Evolutionary conservation across 2,888 invertebrate species (phyloP).

Genomic region (Eilema griseolum): DNA sequence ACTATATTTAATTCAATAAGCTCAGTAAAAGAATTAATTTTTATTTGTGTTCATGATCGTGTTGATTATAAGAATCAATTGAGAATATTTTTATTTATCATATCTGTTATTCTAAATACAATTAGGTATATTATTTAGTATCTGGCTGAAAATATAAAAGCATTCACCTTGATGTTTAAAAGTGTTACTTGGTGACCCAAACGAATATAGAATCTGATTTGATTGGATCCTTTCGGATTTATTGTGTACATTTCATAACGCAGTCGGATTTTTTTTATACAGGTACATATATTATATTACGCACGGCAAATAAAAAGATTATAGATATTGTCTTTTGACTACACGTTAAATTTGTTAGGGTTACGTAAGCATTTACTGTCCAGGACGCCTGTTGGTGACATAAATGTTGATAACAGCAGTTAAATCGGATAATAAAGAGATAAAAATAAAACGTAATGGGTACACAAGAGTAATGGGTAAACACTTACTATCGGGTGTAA

Average conservation of each 20-base stretch:
- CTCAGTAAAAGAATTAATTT: no score
- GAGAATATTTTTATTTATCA: no score
- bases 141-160: not conserved
- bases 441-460: conserved; percentile 73
- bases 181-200: not conserved
- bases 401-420: conserved; percentile 73
- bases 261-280: conserved; percentile 19
- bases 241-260: conserved; percentile 4
- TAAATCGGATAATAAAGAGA: conserved; percentile 70
- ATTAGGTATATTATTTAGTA: not conserved
- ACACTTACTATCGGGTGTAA: conserved; percentile 62
- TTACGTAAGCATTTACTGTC: conserved; percentile 62
- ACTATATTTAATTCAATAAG: no score
- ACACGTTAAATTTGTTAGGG: conserved; percentile 62
- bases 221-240: not conserved
- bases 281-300: conserved; percentile 52
- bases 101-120: no score
- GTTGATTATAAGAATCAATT: no score
- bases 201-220: not conserved
- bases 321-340: conserved; percentile 66
- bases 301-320: conserved; percentile 60
- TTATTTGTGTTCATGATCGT: no score
- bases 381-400: conserved; percentile 66
- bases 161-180: not conserved
- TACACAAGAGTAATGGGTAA: conserved; percentile 55